Base-by-base conservation (phyloP, 2,113 vertebrate species). In the Thamnaconus septentrionalis region DNA sequence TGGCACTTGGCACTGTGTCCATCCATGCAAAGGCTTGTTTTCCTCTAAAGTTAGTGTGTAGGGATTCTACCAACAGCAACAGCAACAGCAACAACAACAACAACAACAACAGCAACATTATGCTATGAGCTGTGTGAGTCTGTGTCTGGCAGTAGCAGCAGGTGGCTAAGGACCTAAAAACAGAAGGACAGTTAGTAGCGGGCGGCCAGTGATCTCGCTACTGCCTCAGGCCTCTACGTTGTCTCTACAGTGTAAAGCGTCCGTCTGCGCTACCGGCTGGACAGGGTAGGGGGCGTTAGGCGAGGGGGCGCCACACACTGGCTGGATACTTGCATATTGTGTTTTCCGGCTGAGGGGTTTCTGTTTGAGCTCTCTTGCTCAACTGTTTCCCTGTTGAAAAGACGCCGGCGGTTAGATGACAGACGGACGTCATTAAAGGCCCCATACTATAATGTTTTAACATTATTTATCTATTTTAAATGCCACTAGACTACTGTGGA, bases 331-430 rank as follows among this genome's bases (percentile, higher is more conserved):
- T 96, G 95, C 94, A 96, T 93, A 91, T 90, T 91, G 90, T 89
- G 91, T 89, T 94, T 92, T 94, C 92, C 92, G 94, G 91, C 84
- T 94, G 89, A 87, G 90, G 73, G 18, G 89, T 79, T 87, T 95
- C 93, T 89, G 91, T 96, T 89, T 94, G 94, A 91, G 91, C 94
- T 85, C 93, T 93, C 94, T 96, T 94, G 93, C 93, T 96, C 94
- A 96, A 92, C 83, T 91, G 91, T 90, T 95, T 96, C 59, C 95
- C 94, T 97, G 94, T 93, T 92, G 82, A 91, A 91, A 90, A 91
- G 92, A 96, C 76, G 92, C 78, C 82, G 82, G 91, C 81, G 79
- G 70, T 93, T 89, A 88, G 48, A 73, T n/a, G 40, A 74, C 61
- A 46, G 45, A 48, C 45, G 68, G 53, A 53, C 39, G 73, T 62